phyloP scores from a whole-genome alignment of 2,113 vertebrate species.

The Engraulis encrasicolus region DNA sequence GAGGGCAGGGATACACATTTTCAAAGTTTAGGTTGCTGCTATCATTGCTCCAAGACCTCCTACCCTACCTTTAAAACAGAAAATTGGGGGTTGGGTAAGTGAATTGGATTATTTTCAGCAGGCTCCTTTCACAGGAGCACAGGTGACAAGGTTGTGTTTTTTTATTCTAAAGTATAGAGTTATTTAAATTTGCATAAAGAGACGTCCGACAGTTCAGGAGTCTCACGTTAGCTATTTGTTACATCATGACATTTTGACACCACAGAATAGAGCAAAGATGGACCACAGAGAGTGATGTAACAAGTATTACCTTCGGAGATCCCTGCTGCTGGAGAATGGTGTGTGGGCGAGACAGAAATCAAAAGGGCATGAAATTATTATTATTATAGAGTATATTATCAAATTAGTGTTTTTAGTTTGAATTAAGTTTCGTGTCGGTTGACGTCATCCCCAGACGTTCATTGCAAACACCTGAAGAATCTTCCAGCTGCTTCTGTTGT shows the following conservation, averaged over 20 bases:
- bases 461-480: not conserved
- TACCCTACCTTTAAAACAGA: not conserved
- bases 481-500: constrained; percentile 3
- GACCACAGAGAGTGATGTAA: not conserved
- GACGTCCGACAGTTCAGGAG: not conserved
- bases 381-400: constrained; percentile 6
- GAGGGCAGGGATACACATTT: too few species aligned
- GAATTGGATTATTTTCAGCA: not conserved
- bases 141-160: not conserved
- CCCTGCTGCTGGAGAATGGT: not conserved
- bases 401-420: not conserved
- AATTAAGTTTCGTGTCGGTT: not conserved
- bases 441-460: not conserved
- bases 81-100: not conserved
- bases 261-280: not conserved
- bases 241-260: not conserved
- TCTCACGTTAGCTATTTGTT: not conserved
- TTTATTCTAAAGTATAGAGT: constrained; percentile 3
- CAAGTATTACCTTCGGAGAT: not conserved
- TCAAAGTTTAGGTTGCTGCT: too few species aligned
- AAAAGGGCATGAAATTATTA: not conserved
- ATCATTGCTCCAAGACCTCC: too few species aligned
- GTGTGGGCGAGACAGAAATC: not conserved
- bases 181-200: not conserved
- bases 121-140: not conserved